Evolutionary conservation across 2,113 vertebrate genomes (phyloP).

Genomic region (Syrmaticus mikado): DNA sequence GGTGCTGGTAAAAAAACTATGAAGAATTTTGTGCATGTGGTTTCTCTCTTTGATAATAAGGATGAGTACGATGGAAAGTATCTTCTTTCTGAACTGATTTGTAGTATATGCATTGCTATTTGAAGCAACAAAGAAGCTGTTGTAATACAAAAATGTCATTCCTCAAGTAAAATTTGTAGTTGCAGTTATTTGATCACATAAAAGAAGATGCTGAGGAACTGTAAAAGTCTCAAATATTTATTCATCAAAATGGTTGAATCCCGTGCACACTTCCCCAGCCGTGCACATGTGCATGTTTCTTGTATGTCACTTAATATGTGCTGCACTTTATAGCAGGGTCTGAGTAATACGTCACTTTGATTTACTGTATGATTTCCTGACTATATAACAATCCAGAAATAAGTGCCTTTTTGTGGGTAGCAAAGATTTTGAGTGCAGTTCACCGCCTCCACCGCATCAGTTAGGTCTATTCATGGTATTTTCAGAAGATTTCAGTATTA

Average conservation of each 20-base stretch:
- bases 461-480: conserved; percentile 32
- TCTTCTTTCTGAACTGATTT: not conserved
- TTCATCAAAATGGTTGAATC: not conserved
- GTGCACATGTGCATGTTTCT: not conserved
- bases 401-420: conserved; percentile 37
- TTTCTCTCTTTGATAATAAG: not conserved
- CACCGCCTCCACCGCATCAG: not conserved
- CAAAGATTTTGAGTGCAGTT: conserved; percentile 31
- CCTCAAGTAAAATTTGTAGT: conserved; percentile 5
- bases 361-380: conserved; percentile 26
- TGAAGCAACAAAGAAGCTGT: conserved; percentile 11
- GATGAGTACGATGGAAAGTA: not conserved
- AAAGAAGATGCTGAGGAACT: conserved; percentile 9
- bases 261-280: not conserved
- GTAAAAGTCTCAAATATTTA: not conserved
- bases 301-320: not conserved
- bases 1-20: not conserved
- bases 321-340: not conserved
- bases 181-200: conserved; percentile 5
- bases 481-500: not conserved
- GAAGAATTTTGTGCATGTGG: not conserved
- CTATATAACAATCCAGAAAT: not conserved
- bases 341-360: not conserved
- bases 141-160: conserved; percentile 26
- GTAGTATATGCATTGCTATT: not conserved